phyloP scores from a whole-genome alignment of 2,113 vertebrate genomes.

The Lontra canadensis region DNA sequence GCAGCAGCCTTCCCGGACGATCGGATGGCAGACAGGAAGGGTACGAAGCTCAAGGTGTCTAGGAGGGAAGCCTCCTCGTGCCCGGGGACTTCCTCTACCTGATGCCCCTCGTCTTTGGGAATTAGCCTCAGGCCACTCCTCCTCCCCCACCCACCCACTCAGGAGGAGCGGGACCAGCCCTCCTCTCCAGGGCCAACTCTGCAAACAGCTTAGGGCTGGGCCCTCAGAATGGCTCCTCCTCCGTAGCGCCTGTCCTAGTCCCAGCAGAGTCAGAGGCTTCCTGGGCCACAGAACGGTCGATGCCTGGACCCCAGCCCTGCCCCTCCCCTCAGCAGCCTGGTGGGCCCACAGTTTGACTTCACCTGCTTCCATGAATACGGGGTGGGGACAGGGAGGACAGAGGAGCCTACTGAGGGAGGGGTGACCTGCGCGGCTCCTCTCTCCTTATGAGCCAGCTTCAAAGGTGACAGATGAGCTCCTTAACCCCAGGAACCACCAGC shows the following conservation, averaged over 20 bases:
- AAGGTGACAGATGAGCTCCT: not conserved
- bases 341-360: not conserved
- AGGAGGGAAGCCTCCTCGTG: not conserved
- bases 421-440: not conserved
- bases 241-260: too few relatives aligned
- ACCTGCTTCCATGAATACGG: not conserved
- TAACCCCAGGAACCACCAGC: not conserved
- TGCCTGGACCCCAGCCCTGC: not conserved
- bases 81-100: not conserved
- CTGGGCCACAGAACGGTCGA: accelerated
- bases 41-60: not conserved
- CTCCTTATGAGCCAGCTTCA: not conserved
- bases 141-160: not conserved
- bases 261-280: not conserved
- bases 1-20: not conserved
- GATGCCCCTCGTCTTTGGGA: too few relatives aligned
- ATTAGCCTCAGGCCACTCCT: not conserved
- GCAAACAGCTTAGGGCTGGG: not conserved
- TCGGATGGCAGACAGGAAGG: not conserved
- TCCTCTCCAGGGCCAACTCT: not conserved
- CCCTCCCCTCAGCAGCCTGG: not conserved
- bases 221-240: not conserved
- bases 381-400: not conserved
- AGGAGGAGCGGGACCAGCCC: not conserved
- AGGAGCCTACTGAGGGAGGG: not conserved